A percentile compares a stretch with the other conserved stretches of the same genome.
Evolutionary conservation across 2,888 invertebrate genomes (phyloP).

Genomic region (Agapostemon virescens): DNA sequence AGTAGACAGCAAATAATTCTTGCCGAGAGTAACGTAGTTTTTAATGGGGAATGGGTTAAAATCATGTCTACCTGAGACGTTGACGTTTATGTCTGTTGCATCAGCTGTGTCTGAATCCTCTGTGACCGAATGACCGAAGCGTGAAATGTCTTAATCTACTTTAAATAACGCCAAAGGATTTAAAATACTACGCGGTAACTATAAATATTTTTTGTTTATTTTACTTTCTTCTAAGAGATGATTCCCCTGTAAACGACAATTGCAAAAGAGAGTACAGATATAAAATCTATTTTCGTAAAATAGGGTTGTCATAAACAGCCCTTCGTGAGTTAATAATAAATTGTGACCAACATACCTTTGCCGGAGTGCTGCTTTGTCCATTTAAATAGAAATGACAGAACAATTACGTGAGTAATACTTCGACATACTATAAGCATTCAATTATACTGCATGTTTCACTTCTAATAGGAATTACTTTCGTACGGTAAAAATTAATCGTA

Average conservation of each 20-base stretch:
- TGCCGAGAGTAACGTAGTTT: not conserved
- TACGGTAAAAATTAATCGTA: not conserved
- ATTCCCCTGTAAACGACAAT: slow-evolving; percentile 11
- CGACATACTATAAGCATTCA: slow-evolving; percentile 19
- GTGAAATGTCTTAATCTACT: slow-evolving; percentile 22
- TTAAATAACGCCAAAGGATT: not conserved
- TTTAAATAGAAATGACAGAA: slow-evolving; percentile 51
- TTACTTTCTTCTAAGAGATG: not conserved
- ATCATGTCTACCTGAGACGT: not conserved
- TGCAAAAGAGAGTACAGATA: slow-evolving; percentile 35
- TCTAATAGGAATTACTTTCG: not conserved
- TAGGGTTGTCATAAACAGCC: slow-evolving; percentile 25
- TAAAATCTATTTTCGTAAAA: slow-evolving; percentile 61
- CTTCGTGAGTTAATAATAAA: not conserved
- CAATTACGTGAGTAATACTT: slow-evolving; percentile 58
- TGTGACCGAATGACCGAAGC: not conserved
- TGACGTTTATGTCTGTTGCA: not conserved
- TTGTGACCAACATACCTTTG: not conserved
- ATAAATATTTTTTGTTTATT: not conserved
- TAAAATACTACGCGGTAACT: not conserved
- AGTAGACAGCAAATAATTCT: slow-evolving; percentile 1
- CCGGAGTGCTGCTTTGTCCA: not conserved
- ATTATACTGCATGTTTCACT: not conserved
- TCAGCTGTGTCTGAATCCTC: slow-evolving; percentile 18
- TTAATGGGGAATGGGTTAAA: not conserved